A percentile compares a stretch with the other conserved stretches of the same genome.
These are phyloP conservation scores for Campoletis sonorensis DNA, from an alignment of 1,140 invertebrate species.

Conservation along the genomic window DNA sequence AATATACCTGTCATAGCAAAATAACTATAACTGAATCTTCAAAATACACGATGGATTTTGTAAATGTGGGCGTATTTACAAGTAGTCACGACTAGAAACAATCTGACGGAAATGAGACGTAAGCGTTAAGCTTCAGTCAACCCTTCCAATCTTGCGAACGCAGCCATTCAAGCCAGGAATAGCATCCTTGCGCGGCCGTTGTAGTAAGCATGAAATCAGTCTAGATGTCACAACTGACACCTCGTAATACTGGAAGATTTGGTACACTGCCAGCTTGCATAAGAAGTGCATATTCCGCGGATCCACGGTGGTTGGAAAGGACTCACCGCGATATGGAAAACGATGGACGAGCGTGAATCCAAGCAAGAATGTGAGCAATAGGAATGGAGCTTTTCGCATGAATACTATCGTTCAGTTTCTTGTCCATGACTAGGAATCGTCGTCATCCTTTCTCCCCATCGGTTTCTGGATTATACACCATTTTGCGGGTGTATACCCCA, in stretches of 20 bases:
- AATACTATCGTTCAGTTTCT: constrained; percentile 16
- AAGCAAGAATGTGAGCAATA: background rate
- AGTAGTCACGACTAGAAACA: background rate
- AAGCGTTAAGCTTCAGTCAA: background rate
- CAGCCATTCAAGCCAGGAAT: background rate
- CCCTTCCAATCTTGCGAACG: background rate
- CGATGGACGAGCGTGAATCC: constrained; percentile 11
- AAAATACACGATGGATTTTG: no score
- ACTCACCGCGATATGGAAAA: constrained; percentile 49
- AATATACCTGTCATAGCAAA: no score
- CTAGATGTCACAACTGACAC: constrained; percentile 70
- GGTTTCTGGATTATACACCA: constrained; percentile 3
- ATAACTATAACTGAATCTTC: no score
- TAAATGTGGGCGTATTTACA: no score
- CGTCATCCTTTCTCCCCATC: background rate
- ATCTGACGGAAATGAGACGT: background rate
- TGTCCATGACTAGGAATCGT: background rate
- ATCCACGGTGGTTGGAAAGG: constrained; percentile 54
- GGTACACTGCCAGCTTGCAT: constrained; percentile 73
- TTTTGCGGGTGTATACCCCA: no score
- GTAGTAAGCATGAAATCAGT: background rate
- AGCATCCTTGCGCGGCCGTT: background rate
- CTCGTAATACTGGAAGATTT: constrained; percentile 70
- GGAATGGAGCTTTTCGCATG: constrained; percentile 12
- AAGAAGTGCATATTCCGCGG: constrained; percentile 70